phyloP scores from a whole-genome alignment of 2,888 invertebrate species.

The Coleophora deauratella region DNA sequence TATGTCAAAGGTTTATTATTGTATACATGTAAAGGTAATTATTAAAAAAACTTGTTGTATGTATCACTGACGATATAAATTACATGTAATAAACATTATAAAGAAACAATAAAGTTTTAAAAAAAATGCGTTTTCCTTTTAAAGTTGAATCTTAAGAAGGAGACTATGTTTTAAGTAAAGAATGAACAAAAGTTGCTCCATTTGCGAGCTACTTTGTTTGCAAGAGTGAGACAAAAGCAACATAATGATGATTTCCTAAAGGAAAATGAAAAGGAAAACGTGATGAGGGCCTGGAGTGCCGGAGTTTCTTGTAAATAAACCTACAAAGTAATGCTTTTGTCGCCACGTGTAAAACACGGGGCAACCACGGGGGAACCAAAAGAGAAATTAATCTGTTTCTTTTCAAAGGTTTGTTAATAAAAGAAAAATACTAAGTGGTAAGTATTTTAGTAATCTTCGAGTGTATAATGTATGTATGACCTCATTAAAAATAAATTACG shows the following conservation, averaged over 20 bases:
- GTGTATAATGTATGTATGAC: no score
- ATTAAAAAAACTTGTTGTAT: conserved; percentile 67
- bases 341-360: no score
- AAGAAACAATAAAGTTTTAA: conserved; percentile 71
- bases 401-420: no score
- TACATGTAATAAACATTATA: conserved; percentile 71
- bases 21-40: conserved; percentile 70
- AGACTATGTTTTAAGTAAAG: neutral
- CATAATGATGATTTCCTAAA: conserved; percentile 21
- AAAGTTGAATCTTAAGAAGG: neutral
- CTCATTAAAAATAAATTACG: no score
- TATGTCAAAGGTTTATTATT: conserved; percentile 71
- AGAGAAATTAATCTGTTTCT: no score
- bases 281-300: conserved; percentile 1
- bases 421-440: no score
- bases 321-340: no score
- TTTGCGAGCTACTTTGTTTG: conserved; percentile 31
- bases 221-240: conserved; percentile 25
- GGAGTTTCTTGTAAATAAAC: conserved; percentile 4
- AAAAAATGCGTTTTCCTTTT: conserved; percentile 38
- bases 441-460: no score
- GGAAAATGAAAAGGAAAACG: no score
- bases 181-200: conserved; percentile 43
- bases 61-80: conserved; percentile 56
- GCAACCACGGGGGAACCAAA: no score